Conservation (phyloP, 1,140 invertebrate genomes). For the Telenomus remus region DNA sequence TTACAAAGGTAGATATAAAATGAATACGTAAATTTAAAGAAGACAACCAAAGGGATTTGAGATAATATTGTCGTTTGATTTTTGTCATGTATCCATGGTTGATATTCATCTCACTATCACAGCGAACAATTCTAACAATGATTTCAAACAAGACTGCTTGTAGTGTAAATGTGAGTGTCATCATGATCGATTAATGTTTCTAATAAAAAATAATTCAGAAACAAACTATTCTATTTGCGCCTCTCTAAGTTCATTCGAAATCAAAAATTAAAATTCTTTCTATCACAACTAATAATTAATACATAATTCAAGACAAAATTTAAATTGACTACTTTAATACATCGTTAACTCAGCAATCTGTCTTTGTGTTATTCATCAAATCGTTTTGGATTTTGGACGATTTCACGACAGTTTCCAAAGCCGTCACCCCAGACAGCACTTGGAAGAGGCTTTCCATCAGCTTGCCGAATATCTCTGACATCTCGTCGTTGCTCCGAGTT, state of each 20-base stretch:
- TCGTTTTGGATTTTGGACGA: slow-evolving; percentile 64
- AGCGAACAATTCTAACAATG: too few species aligned
- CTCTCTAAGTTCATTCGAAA: background rate
- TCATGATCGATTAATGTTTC: too few species aligned
- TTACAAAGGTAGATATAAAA: background rate
- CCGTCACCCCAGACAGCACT: slow-evolving; percentile 78
- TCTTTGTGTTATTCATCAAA: slow-evolving; percentile 66
- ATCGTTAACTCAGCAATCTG: slow-evolving; percentile 61
- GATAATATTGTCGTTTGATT: too few species aligned
- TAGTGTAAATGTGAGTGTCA: too few species aligned
- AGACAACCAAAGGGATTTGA: background rate
- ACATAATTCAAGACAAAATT: slow-evolving; percentile 22
- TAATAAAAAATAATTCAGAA: too few species aligned
- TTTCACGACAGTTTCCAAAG: slow-evolving; percentile 73
- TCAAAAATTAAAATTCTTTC: background rate
- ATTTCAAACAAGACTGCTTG: too few species aligned
- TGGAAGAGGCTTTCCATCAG: slow-evolving; percentile 81
- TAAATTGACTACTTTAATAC: slow-evolving; percentile 23
- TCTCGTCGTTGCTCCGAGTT: slow-evolving; percentile 78
- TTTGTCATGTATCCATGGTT: too few species aligned
- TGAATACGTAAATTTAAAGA: background rate
- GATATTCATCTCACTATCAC: too few species aligned
- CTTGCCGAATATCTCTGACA: slow-evolving; percentile 79
- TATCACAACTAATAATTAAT: background rate
- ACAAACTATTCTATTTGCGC: background rate